Base-by-base conservation (phyloP, 2,113 vertebrate genomes). In the Cricetomys ansorgei region DNA sequence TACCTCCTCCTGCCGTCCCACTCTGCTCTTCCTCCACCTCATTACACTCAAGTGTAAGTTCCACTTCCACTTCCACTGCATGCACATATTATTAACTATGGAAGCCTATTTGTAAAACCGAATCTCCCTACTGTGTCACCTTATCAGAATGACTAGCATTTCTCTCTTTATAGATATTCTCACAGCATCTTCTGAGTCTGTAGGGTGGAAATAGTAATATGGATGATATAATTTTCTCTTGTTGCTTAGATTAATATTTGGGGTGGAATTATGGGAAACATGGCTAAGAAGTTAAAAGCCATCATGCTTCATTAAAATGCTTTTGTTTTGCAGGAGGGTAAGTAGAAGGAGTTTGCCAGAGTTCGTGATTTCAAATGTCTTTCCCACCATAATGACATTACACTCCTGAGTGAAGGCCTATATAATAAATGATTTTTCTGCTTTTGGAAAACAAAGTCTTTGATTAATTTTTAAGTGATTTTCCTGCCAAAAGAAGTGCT, bases 311-410 rank as follows among this genome's bases (percentile, higher is more conserved):
- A 96, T 77, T 45, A 45, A 53, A 67, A 88, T 80, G 1, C 27
- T 59, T 53, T 29, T 65, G 10, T 84, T 88, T 91, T 57, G 91
- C 48, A 91, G 29, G 80, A 4, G 17, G 40, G 21, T 5, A 0
- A 43, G 45, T 19, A 53, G 15, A 69, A 72, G 50, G 25, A 4
- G 29, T 62, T 89, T n/a, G 11, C 40, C 13, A 62, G 29, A 93
- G 79, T 96, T 96, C 88, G 0, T 27, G 23, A n/a, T 64, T 95
- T 90, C 59, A 91, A 89, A 17, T 43, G 43, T 62, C 87, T 96
- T 92, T 95, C n/a, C 23, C 79, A 10, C 65, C 53, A 27, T 12
- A 64, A 21, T 77, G 69, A 50, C 29, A 62, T 85, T 43, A 45
- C 10, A 79, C 10, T 23, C 13, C 48, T 55, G 7, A 89, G 6